Conservation (phyloP, 1,140 invertebrate genomes). For the Teleogryllus occipitalis region DNA sequence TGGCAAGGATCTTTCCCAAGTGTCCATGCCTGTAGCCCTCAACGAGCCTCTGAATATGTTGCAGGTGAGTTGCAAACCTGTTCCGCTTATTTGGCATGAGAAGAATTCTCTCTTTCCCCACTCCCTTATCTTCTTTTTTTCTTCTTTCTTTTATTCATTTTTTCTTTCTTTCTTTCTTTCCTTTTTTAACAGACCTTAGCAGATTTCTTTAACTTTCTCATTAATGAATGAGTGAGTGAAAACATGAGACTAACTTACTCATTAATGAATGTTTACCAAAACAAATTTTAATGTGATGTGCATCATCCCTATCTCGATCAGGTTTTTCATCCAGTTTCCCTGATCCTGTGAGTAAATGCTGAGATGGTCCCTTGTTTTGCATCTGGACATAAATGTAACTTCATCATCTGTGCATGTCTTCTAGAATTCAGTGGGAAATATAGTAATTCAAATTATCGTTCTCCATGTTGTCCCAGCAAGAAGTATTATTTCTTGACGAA, state of each 20-base stretch:
- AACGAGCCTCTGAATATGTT: constrained; percentile 82
- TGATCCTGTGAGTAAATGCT: too few species aligned
- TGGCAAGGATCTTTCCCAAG: constrained; percentile 75
- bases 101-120: neutral
- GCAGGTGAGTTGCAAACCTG: constrained; percentile 38
- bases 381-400: too few species aligned
- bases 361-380: too few species aligned
- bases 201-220: neutral
- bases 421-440: too few species aligned
- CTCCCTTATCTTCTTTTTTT: neutral
- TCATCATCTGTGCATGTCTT: too few species aligned
- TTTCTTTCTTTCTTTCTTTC: neutral
- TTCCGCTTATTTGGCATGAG: neutral
- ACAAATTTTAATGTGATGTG: too few species aligned
- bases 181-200: neutral
- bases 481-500: too few species aligned
- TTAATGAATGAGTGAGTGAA: neutral
- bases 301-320: too few species aligned
- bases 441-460: too few species aligned
- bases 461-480: too few species aligned
- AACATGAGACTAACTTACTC: neutral
- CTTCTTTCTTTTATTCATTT: neutral
- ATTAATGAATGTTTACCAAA: too few species aligned
- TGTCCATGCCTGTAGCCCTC: constrained; percentile 58
- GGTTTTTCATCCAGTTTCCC: too few species aligned